Evolutionary conservation across 2,888 invertebrate genomes (phyloP), one percentile per base, ranked within the genome.

Genomic region (Synanthedon andrenaeformis): DNA sequence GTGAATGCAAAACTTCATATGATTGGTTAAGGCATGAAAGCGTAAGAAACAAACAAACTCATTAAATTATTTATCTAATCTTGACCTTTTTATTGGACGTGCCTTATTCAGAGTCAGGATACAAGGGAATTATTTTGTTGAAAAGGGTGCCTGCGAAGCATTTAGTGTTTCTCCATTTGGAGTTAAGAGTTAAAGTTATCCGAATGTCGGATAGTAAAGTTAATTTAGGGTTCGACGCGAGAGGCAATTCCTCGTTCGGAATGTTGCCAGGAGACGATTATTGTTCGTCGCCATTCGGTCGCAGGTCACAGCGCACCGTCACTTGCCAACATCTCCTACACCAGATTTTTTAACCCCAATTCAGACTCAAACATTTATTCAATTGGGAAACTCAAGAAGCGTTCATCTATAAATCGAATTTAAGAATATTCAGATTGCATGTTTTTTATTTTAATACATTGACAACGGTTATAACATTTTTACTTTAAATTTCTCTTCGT

Each of bases 221-320:
- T 45, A 14, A 14, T 45, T 13, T 45, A 10, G 13, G 5, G 12
- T 35, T 35, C 14, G 45, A 45, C 45, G n/a, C 45, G 45, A 45
- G 45, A 17, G 8, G 17, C 19, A 49, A 49, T 49, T 17, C 12
- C 45, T 58, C 55, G 59, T 59, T 61, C 62, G 63, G 64, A 61
- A 63, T 59, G 55, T 54, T 62, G 69, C 65, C 67, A 67, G 65
- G 60, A 62, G 59, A 58, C 61, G 67, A 70, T 69, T 65, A 66
- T 66, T 62, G 60, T 59, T 56, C 59, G 66, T 61, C 63, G 67
- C 64, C 63, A 58, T 57, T 55, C 58, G 58, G 64, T 61, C 66
- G 59, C 65, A 58, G 56, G 59, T 56, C n/a, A 19, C 49, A 49
- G 59, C 63, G 64, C 45, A 68, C 65, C 63, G 59, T 57, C 62